Base-by-base conservation (phyloP, 2,888 invertebrate genomes). In the Rugalucina vietnamica region DNA sequence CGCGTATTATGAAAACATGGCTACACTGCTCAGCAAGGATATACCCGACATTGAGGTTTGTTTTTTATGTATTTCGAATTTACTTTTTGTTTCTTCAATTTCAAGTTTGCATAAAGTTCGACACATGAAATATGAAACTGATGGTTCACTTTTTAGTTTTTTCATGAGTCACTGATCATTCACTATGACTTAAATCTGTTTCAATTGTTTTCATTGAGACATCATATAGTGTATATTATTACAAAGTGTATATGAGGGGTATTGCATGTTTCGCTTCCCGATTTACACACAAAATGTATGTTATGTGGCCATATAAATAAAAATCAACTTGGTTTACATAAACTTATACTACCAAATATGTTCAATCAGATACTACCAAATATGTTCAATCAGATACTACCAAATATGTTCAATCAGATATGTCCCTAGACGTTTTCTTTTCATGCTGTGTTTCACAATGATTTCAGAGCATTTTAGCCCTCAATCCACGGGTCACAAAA, bases 401-500 rank as follows among this genome's bases (percentile, higher is more conserved):
- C 43, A 12, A 43, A 43, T 43, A 12, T 43, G 8, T 43, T 43
- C 43, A 43, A 18, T 18, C 10, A 43, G 8, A 43, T n/a, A 43
- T 43, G 43, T 43, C 10, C 43, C 43, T 43, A 43, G 43, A 18
- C 43, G 18, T 43, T 12, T 12, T 43, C 10, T 12, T 18, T 43
- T n/a, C n/a, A 27, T 60, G 24, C 34, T 65, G 12, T 34, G 3
- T 34, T 65, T 34, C 18, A n/a, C n/a, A n/a, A n/a, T n/a, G n/a
- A 90, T 96, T 96, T 65, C 96, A 99, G 99, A 98, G 97, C 95
- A 95, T 99, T 76, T 95, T 99, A 84, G 95, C 96, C 1, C 94
- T 99, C 81, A 99, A 99, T 95, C 99, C 99, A 0, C 97, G 96
- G 72, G 97, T 97, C 0, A 97, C 97, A 90, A 96, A 96, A 0